These are phyloP conservation scores for Oreotrochilus melanogaster DNA, from an alignment of 2,113 vertebrate species.

Conservation along the genomic window DNA sequence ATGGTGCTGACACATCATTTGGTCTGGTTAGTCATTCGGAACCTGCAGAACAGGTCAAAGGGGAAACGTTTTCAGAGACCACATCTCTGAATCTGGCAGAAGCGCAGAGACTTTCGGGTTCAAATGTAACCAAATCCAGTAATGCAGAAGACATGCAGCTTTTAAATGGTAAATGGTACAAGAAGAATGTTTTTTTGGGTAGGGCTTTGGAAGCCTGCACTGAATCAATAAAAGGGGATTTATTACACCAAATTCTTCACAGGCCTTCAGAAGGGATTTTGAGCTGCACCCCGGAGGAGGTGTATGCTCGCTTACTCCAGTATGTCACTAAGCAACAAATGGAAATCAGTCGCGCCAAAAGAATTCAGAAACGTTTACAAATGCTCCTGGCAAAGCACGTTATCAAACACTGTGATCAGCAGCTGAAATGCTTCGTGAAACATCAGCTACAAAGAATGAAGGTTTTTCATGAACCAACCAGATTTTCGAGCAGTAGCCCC, in stretches of 20 bases:
- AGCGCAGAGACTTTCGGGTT: slow-evolving; percentile 65
- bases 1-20: slow-evolving; percentile 69
- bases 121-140: slow-evolving; percentile 57
- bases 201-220: slow-evolving; percentile 59
- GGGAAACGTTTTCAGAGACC: slow-evolving; percentile 60
- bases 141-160: slow-evolving; percentile 66
- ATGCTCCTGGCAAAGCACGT: slow-evolving; percentile 85
- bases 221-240: slow-evolving; percentile 67
- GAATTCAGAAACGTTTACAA: slow-evolving; percentile 85
- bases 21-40: slow-evolving; percentile 71
- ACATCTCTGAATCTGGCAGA: slow-evolving; percentile 57
- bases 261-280: slow-evolving; percentile 54
- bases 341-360: slow-evolving; percentile 79
- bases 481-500: slow-evolving; percentile 51
- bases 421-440: slow-evolving; percentile 83
- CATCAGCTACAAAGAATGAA: slow-evolving; percentile 73
- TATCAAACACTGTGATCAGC: slow-evolving; percentile 82
- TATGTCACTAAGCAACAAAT: slow-evolving; percentile 82
- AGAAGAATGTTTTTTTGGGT: slow-evolving; percentile 71
- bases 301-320: slow-evolving; percentile 75
- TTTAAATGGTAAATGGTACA: slow-evolving; percentile 71
- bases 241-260: slow-evolving; percentile 65
- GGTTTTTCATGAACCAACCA: slow-evolving; percentile 52
- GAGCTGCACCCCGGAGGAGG: slow-evolving; percentile 59
- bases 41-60: slow-evolving; percentile 78